phyloP scores from a whole-genome alignment of 2,888 invertebrate species.

The Scaptomyza polygonia region DNA sequence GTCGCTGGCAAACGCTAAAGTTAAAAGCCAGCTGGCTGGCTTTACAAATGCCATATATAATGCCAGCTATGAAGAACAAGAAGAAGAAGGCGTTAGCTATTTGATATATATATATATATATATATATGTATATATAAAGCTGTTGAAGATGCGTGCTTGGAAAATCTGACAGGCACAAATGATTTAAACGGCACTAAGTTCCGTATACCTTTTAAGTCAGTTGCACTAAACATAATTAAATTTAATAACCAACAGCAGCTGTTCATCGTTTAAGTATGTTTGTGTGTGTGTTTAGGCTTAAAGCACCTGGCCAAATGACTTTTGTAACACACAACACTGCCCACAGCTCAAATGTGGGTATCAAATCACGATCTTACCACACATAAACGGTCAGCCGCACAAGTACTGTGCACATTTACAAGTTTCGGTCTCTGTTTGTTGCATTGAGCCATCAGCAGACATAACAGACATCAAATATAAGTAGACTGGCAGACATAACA shows the following conservation, averaged over 20 bases:
- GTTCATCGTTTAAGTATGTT: not conserved
- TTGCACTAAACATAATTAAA: slow-evolving; percentile 68
- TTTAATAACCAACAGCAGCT: slow-evolving; percentile 46
- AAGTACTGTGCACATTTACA: slow-evolving; percentile 60
- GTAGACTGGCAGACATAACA: slow-evolving; percentile 61
- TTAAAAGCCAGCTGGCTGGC: slow-evolving; percentile 65
- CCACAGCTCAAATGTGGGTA: slow-evolving; percentile 25
- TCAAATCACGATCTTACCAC: slow-evolving; percentile 66
- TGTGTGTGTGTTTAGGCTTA: slow-evolving; percentile 1
- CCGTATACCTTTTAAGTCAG: slow-evolving; percentile 12
- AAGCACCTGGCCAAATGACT: slow-evolving; percentile 10
- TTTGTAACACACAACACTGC: not conserved
- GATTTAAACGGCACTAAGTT: slow-evolving; percentile 37
- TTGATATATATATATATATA: no score
- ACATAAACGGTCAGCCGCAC: slow-evolving; percentile 66
- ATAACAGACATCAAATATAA: slow-evolving; percentile 77
- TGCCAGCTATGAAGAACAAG: slow-evolving; percentile 27
- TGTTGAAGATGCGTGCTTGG: slow-evolving; percentile 26
- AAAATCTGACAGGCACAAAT: slow-evolving; percentile 58
- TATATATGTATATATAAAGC: no score
- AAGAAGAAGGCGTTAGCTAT: no score
- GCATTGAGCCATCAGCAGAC: slow-evolving; percentile 54
- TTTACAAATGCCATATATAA: slow-evolving; percentile 45
- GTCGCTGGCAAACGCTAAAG: slow-evolving; percentile 66
- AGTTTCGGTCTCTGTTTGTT: slow-evolving; percentile 29